Percentiles rank a stretch among this genome's conserved stretches.
Conservation (phyloP, 2,888 invertebrate genomes). For the Mactromeris polynyma region DNA sequence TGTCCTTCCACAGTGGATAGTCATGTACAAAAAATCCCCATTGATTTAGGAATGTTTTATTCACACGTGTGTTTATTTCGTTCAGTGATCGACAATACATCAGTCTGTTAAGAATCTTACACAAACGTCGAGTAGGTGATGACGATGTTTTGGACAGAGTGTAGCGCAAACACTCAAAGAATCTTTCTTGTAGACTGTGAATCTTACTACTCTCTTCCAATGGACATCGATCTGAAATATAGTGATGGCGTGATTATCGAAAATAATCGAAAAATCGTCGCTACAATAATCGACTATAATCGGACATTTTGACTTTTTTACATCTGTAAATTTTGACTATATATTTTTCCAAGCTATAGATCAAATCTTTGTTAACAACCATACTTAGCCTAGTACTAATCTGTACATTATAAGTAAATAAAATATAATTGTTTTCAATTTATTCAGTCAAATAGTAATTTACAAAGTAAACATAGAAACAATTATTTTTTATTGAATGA, state of each 20-base stretch:
- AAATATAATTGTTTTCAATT: too few relatives aligned
- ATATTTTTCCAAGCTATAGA: too few relatives aligned
- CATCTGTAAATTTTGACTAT: too few relatives aligned
- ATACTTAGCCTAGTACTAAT: too few relatives aligned
- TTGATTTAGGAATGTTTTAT: conserved; percentile 36
- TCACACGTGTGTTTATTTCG: conserved; percentile 27
- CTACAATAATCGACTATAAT: too few relatives aligned
- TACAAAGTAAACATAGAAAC: too few relatives aligned
- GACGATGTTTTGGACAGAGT: conserved; percentile 14
- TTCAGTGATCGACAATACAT: conserved; percentile 23
- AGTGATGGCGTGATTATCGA: not conserved
- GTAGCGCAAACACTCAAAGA: conserved; percentile 66
- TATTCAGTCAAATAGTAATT: too few relatives aligned
- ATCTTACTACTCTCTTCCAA: conserved; percentile 63
- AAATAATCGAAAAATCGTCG: too few relatives aligned
- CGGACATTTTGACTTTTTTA: too few relatives aligned
- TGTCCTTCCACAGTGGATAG: conserved; percentile 47
- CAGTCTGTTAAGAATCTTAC: conserved; percentile 33
- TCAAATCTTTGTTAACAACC: too few relatives aligned
- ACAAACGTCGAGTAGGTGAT: conserved; percentile 15
- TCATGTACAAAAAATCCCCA: conserved; percentile 47
- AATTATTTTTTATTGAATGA: too few relatives aligned
- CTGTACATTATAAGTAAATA: too few relatives aligned
- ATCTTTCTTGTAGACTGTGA: conserved; percentile 68
- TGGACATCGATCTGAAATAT: conserved; percentile 65